Base-by-base conservation (phyloP, 2,113 vertebrate genomes). In the Dolichallabes microphthalmus region DNA sequence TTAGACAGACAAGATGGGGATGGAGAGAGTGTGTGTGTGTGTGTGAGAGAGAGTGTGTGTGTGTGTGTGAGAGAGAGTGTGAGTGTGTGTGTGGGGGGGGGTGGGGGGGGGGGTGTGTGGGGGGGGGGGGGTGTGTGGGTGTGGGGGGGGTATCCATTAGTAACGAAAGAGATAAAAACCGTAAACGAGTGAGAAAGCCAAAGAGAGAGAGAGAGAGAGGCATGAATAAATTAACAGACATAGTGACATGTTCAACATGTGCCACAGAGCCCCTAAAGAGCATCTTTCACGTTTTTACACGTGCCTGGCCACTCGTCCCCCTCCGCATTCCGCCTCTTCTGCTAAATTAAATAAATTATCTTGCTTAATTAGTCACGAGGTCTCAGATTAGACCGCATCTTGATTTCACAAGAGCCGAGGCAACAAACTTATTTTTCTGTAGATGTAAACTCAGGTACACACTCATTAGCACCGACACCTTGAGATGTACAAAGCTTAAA, bases 71-170 rank as follows among this genome's bases (percentile, higher is more conserved):
- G n/a, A n/a, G n/a, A n/a, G 39, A 6, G 39, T 39, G 39, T 39
- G 39, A 6, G 39, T 39, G 39, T 39, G 39, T 39, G 39, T 39
- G 39, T 39, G 39, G 60, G 82, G 89, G 89, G 87, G 83, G 30
- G 82, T n/a, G n/a, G n/a, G n/a, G n/a, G n/a, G n/a, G n/a, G n/a
- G n/a, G n/a, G 39, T n/a, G n/a, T n/a, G n/a, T n/a, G n/a, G n/a
- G n/a, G n/a, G n/a, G n/a, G n/a, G n/a, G n/a, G n/a, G n/a, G n/a
- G 45, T 45, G 45, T 45, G 45, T 35, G 32, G 1, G 32, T 35
- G 2, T 1, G 63, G 53, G 73, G 88, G 89, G 87, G 86, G 85
- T 86, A 91, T 94, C 94, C 94, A 95, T 95, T 95, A 95, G 95
- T 92, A 92, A 93, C 92, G 92, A 86, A 92, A 92, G 93, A 93